Percentiles rank a stretch among this genome's conserved stretches.
phyloP scores from a whole-genome alignment of 2,888 invertebrate genomes.

The Muscina levida region DNA sequence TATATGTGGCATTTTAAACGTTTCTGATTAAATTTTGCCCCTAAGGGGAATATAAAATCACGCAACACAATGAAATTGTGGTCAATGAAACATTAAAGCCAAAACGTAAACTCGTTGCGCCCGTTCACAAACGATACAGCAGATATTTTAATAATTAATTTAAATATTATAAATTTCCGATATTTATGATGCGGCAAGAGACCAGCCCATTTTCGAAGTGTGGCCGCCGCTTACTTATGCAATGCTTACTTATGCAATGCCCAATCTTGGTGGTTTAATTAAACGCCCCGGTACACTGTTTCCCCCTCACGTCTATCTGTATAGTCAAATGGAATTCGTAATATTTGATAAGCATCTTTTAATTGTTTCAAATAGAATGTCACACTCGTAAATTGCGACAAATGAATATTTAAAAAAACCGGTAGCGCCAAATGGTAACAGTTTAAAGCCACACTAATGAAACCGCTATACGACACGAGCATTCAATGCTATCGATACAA shows the following conservation, averaged over 20 bases:
- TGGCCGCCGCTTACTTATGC: not conserved
- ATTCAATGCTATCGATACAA: no score
- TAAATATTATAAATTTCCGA: constrained; percentile 17
- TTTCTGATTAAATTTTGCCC: constrained; percentile 32
- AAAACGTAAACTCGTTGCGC: not conserved
- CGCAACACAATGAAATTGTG: constrained; percentile 1
- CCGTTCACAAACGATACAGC: no score
- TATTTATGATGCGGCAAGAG: constrained; percentile 18
- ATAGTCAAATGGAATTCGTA: constrained; percentile 24
- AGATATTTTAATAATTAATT: constrained; percentile 1
- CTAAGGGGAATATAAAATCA: constrained; percentile 4
- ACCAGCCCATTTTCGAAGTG: not conserved
- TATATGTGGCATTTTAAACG: constrained; percentile 4
- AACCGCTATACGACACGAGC: no score
- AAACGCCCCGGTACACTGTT: no score
- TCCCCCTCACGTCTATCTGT: not conserved
- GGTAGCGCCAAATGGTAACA: constrained; percentile 8
- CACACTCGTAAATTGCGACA: not conserved
- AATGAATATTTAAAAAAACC: constrained; percentile 13
- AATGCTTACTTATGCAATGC: not conserved
- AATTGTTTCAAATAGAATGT: constrained; percentile 13
- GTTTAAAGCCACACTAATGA: no score
- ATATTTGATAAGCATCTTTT: constrained; percentile 28
- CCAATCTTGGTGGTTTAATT: not conserved
- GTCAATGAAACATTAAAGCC: not conserved